These are phyloP conservation scores for Candoia aspera DNA, from an alignment of 2,113 vertebrate genomes.

Conservation along the genomic window DNA sequence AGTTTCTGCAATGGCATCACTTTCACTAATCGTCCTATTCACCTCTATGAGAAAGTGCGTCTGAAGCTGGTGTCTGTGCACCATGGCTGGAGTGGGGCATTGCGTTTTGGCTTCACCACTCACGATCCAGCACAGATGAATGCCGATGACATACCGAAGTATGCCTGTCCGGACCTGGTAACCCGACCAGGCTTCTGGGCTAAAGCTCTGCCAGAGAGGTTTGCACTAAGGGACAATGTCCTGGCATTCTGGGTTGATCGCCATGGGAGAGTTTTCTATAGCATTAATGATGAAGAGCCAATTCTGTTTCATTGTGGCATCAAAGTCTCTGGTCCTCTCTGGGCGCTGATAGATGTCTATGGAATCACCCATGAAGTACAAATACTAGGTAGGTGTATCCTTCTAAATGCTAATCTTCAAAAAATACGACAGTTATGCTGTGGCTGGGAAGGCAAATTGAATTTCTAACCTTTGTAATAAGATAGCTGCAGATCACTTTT, in stretches of 20 bases:
- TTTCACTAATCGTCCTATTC: conserved; percentile 93
- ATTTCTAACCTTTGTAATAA: background rate
- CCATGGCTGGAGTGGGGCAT: conserved; percentile 94
- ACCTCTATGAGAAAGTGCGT: conserved; percentile 94
- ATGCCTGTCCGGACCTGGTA: conserved; percentile 96
- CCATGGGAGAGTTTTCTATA: conserved; percentile 96
- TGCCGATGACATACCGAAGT: conserved; percentile 93
- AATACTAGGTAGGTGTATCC: conserved; percentile 83
- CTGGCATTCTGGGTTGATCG: conserved; percentile 97
- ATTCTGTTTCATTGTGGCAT: conserved; percentile 97
- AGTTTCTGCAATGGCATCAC: conserved; percentile 98
- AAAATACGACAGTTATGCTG: background rate
- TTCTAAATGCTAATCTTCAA: conserved; percentile 24
- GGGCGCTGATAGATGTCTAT: conserved; percentile 98
- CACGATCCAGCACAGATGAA: conserved; percentile 91
- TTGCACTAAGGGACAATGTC: conserved; percentile 91
- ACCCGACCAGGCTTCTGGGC: conserved; percentile 96
- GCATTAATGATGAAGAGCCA: conserved; percentile 92
- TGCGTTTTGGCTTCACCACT: conserved; percentile 96
- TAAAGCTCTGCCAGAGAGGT: conserved; percentile 94
- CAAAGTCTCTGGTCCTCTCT: conserved; percentile 91
- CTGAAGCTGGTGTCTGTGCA: conserved; percentile 91
- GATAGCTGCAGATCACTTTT: background rate
- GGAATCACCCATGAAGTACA: conserved; percentile 98
- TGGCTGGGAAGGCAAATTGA: background rate